Base-by-base conservation (phyloP, 1,140 invertebrate genomes). In the Limonius californicus region DNA sequence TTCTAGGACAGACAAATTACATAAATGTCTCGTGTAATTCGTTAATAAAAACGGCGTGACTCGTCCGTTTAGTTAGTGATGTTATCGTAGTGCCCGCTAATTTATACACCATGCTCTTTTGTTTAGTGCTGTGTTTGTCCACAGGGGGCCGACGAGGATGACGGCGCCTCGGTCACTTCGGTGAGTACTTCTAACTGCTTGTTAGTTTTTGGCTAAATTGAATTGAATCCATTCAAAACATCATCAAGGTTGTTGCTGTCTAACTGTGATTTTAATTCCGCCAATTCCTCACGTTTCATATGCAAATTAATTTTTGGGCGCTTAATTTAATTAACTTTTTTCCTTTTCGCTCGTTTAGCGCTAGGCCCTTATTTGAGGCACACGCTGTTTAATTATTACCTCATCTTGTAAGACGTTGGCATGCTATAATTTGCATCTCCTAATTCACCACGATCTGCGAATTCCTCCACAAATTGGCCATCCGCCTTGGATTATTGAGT, bases 71-170 rank as follows among this genome's bases (percentile, higher is more conserved):
- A 66, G 64, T 62, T 62, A 57, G 63, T 50, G 71, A 71, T 74
- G 68, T 69, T 71, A 74, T 74, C 72, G 70, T 62, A 47, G 32
- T 59, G 62, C 57, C 61, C 65, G 71, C 72, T 72, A 73, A 72
- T 73, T 74, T 74, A 74, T 74, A 72, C 71, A 68, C 70, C 63
- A 62, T 71, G 68, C 64, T 69, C 70, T 70, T 73, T 73, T 71
- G 69, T 74, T 73, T 72, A 74, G 67, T 69, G 66, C 73, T 76
- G 77, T 77, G 69, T 77, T 79, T 80, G 72, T 81, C 79, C 76
- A 62, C 84, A 87, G 83, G 84, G 82, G 65, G 77, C 80, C 55
- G 85, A 87, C 64, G 88, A 89, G 68, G 87, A 88, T 76, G 87
- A 89, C 76, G 81, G 84, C 72, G 84, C 82, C 74, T 88, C 87